phyloP scores from a whole-genome alignment of 2,113 vertebrate species.

The Riparia riparia region DNA sequence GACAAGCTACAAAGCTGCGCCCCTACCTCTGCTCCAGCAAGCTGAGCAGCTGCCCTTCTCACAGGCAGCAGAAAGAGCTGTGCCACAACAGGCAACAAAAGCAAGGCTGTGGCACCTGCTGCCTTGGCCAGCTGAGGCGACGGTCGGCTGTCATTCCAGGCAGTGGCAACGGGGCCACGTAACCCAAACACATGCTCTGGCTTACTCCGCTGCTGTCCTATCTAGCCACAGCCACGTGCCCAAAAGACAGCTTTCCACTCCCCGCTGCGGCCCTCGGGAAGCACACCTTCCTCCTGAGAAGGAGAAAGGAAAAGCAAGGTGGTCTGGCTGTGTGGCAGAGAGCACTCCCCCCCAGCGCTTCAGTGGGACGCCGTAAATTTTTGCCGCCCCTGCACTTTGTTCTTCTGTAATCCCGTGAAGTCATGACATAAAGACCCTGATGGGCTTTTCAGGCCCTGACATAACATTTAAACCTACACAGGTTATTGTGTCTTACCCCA shows the following conservation, averaged over 20 bases:
- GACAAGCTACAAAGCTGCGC: background rate
- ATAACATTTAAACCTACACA: background rate
- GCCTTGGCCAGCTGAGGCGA: background rate
- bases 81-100: conserved; percentile 10
- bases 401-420: background rate
- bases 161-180: background rate
- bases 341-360: background rate
- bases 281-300: background rate
- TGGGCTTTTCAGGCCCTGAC: background rate
- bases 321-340: rapidly evolving
- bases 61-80: background rate
- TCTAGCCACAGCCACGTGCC: background rate
- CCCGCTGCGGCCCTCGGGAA: rapidly evolving
- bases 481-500: background rate
- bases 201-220: conserved; percentile 19
- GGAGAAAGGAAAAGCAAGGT: background rate
- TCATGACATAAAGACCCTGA: background rate
- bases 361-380: background rate
- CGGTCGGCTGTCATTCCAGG: background rate
- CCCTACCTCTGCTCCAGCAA: background rate
- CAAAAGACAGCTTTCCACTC: background rate
- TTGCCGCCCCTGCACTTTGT: background rate
- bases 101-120: conserved; percentile 46
- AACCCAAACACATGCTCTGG: background rate
- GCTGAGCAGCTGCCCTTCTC: conserved; percentile 53